phyloP scores from a whole-genome alignment of 2,888 invertebrate genomes.

The Drosophila anceps region DNA sequence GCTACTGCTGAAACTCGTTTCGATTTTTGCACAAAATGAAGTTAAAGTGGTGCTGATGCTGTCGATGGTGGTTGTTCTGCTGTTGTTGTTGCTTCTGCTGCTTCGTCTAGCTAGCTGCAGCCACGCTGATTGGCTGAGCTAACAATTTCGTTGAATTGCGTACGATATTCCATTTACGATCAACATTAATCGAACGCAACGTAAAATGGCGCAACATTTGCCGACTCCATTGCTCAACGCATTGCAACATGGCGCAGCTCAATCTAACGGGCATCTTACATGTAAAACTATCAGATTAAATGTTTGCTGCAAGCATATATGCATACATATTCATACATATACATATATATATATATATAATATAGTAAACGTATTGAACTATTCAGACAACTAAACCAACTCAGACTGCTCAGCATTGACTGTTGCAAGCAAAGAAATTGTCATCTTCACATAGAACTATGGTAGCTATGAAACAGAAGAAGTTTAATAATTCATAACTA shows the following conservation, averaged over 20 bases:
- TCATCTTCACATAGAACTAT: no score
- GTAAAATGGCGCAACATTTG: constrained; percentile 71
- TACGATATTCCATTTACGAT: constrained; percentile 50
- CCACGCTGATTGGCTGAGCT: constrained; percentile 40
- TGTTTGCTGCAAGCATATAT: neutral
- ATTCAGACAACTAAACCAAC: neutral
- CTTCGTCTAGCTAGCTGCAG: neutral
- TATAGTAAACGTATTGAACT: neutral
- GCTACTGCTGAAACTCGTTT: constrained; percentile 61
- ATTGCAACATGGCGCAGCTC: constrained; percentile 32
- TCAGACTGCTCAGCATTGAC: neutral
- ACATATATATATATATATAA: neutral
- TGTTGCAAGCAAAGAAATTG: no score
- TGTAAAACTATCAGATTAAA: neutral
- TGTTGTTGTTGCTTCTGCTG: constrained; percentile 1
- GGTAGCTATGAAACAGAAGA: no score
- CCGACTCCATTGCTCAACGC: constrained; percentile 4
- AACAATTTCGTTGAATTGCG: constrained; percentile 2
- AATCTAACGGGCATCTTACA: neutral
- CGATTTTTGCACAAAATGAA: constrained; percentile 65
- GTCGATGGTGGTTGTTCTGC: constrained; percentile 24
- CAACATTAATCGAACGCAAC: constrained; percentile 9
- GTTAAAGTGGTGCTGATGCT: constrained; percentile 50
- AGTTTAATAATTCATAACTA: no score
- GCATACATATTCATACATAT: neutral